These are phyloP conservation scores for Galaxea fascicularis DNA, from an alignment of 92 coral and sea anemone species.

Conservation along the genomic window DNA sequence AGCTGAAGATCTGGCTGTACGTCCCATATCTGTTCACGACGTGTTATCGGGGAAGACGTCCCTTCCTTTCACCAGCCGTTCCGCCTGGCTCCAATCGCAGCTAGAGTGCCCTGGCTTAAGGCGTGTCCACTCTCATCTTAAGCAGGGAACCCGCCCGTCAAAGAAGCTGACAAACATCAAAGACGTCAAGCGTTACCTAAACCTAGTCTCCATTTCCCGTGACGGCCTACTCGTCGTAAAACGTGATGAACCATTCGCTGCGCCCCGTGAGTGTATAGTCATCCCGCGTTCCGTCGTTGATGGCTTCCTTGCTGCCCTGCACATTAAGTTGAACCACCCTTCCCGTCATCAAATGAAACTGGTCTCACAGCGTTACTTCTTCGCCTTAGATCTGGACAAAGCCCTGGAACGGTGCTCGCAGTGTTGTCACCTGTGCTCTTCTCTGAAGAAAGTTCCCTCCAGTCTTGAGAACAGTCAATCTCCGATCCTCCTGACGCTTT, in stretches of 20 bases:
- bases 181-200: slow-evolving; percentile 52
- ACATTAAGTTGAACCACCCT: slow-evolving; percentile 63
- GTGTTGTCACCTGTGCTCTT: slow-evolving; percentile 28
- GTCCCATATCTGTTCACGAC: too few relatives aligned
- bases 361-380: slow-evolving; percentile 21
- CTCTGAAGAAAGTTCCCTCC: slow-evolving; percentile 11
- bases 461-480: too few relatives aligned
- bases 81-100: slow-evolving; percentile 58
- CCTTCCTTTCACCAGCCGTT: slow-evolving; percentile 42
- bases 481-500: too few relatives aligned
- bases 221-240: slow-evolving; percentile 61
- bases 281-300: too few relatives aligned
- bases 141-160: slow-evolving; percentile 49
- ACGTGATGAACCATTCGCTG: slow-evolving; percentile 54
- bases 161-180: too few relatives aligned
- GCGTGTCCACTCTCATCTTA: slow-evolving; percentile 53
- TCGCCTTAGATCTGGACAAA: slow-evolving; percentile 38
- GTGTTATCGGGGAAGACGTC: slow-evolving; percentile 17
- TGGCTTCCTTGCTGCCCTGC: slow-evolving; percentile 54
- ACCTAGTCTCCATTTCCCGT: slow-evolving; percentile 47
- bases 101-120: not conserved
- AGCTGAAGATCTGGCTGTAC: too few relatives aligned
- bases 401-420: slow-evolving; percentile 23
- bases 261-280: too few relatives aligned
- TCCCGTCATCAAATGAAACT: slow-evolving; percentile 57